Evolutionary conservation across 2,888 invertebrate species (phyloP).

Genomic region (Thysanoteuthis rhombus): DNA sequence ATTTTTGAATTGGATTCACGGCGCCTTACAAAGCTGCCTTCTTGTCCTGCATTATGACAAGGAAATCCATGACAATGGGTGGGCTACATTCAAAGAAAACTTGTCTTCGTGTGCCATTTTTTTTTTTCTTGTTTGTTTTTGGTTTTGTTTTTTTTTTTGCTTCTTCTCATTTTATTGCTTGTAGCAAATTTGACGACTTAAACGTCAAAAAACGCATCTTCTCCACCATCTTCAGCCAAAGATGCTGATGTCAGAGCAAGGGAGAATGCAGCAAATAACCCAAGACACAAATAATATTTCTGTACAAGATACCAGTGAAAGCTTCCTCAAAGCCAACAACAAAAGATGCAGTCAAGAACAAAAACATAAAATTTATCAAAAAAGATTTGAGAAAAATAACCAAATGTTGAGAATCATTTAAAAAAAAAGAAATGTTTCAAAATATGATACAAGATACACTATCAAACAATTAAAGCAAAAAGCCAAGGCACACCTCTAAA

Average conservation of each 20-base stretch:
- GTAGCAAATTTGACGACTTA: slow-evolving; percentile 12
- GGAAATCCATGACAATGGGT: not conserved
- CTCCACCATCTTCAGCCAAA: not conserved
- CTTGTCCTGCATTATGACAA: slow-evolving; percentile 12
- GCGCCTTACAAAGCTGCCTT: not conserved
- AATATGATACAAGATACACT: too few relatives aligned
- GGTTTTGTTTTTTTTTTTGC: not conserved
- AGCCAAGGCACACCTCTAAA: too few relatives aligned
- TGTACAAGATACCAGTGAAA: not conserved
- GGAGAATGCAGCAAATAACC: not conserved
- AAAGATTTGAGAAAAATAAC: not conserved
- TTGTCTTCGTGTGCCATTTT: not conserved
- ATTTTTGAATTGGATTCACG: not conserved
- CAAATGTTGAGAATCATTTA: not conserved
- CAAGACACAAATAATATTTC: not conserved
- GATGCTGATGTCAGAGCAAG: not conserved
- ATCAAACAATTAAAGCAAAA: too few relatives aligned
- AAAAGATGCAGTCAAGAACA: not conserved
- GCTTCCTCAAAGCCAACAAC: not conserved
- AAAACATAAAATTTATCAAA: not conserved
- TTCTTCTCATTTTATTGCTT: not conserved
- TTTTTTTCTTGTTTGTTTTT: not conserved
- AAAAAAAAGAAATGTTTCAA: too few relatives aligned
- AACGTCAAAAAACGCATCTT: not conserved
- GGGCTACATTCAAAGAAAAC: not conserved